These are phyloP conservation scores for Odontocerum albicorne DNA, from an alignment of 2,888 invertebrate genomes.

Conservation along the genomic window DNA sequence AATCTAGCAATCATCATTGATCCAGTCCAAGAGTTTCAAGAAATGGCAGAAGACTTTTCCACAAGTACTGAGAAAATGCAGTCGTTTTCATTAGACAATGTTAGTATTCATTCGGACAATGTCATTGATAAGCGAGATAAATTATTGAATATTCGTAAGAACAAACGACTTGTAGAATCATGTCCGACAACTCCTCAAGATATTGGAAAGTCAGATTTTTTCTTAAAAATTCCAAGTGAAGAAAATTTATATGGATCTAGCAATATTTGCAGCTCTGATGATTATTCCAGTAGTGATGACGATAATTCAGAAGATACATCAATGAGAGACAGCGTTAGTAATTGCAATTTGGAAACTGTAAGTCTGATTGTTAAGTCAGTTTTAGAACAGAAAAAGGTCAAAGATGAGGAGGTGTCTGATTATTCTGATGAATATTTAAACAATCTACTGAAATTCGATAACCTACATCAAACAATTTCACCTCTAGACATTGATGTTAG, in stretches of 20 bases:
- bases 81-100: constrained; percentile 49
- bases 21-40: not conserved
- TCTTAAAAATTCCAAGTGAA: constrained; percentile 47
- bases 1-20: constrained; percentile 30
- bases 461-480: too few relatives aligned
- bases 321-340: constrained; percentile 44
- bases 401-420: not conserved
- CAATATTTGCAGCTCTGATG: constrained; percentile 47
- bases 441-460: too few relatives aligned
- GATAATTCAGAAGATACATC: constrained; percentile 51
- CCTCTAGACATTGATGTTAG: too few relatives aligned
- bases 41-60: not conserved
- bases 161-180: constrained; percentile 44
- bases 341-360: constrained; percentile 56
- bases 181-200: constrained; percentile 49
- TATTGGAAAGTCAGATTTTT: constrained; percentile 46
- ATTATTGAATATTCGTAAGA: constrained; percentile 10
- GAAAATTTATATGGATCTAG: constrained; percentile 43
- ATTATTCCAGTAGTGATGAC: constrained; percentile 50
- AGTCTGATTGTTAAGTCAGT: constrained; percentile 61
- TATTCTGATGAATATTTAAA: not conserved
- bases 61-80: constrained; percentile 42
- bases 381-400: constrained; percentile 45
- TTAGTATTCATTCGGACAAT: constrained; percentile 39
- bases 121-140: constrained; percentile 38